Conservation (phyloP, 2,797 vertebrate species). For the Enteromius viviparus region DNA sequence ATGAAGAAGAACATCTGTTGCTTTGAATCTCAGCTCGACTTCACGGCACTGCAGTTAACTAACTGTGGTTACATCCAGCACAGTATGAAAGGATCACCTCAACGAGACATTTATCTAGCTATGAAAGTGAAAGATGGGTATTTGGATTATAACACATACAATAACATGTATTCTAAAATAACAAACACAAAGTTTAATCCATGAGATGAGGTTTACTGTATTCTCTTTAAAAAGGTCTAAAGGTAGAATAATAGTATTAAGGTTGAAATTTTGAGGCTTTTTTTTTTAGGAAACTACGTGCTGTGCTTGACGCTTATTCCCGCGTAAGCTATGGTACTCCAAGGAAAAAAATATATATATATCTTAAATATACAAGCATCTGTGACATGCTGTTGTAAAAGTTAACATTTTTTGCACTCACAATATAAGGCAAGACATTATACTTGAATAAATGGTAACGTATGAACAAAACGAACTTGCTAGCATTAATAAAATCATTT, state of each 20-base stretch:
- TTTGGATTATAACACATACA: background rate
- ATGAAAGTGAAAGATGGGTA: background rate
- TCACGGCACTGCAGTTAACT: background rate
- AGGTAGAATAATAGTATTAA: background rate
- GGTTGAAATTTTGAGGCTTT: background rate
- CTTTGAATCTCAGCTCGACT: slow-evolving; percentile 25
- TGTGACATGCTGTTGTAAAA: background rate
- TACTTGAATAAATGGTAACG: background rate
- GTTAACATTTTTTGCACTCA: background rate
- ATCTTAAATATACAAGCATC: background rate
- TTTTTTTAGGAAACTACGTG: too few species aligned
- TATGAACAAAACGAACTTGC: background rate
- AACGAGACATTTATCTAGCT: background rate
- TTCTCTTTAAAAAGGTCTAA: background rate
- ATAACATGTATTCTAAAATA: background rate
- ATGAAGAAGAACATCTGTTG: slow-evolving; percentile 34
- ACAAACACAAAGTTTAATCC: background rate
- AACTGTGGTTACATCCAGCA: background rate
- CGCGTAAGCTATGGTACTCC: background rate
- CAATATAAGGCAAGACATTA: background rate
- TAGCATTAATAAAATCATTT: background rate
- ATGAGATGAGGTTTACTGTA: background rate
- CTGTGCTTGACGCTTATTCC: too few species aligned
- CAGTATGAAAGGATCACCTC: background rate
- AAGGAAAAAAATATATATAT: background rate